Base-by-base conservation (phyloP, 2,113 vertebrate genomes). In the Lepisosteus osseus region DNA sequence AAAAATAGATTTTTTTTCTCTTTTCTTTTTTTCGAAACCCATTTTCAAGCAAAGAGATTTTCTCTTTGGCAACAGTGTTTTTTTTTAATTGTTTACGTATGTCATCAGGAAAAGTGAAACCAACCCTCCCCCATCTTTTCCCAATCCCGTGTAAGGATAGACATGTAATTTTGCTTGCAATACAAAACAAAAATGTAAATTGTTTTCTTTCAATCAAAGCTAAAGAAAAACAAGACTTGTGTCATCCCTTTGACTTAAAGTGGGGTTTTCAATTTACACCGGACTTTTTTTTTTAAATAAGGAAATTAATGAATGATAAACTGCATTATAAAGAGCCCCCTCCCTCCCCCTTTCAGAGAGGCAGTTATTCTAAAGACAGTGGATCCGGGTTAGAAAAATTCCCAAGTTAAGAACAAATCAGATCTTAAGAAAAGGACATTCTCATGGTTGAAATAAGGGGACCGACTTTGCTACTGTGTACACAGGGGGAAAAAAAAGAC, bases 1-100 rank as follows among this genome's bases (percentile, higher is more conserved):
- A 99, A 98, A 99, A 98, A 98, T 99, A 98, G 97, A 98, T 98
- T 93, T 97, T 97, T 97, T 97, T 97, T 97, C 87, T 92, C 86
- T 92, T 91, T 92, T 91, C 87, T 95, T 97, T 94, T 95, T 95
- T 97, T 99, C 96, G 97, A 98, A 98, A 98, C 88, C 91, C 94
- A 95, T 97, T 97, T 98, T 98, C 96, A 97, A 91, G 95, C 97
- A 98, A 98, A 99, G 96, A 99, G 96, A 98, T 96, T 93, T 95
- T 95, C 96, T 99, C 96, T 99, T 99, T 99, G 97, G 97, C 97
- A 98, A 99, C 96, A 97, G 95, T 97, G 94, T 93, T 94, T 90
- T 93, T 86, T 80, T 79, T 94, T 95, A 98, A 97, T 97, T 93
- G 94, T 94, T 95, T 93, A 95, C 94, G 94, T 96, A 91, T 93